Base-by-base conservation (phyloP, 2,113 vertebrate genomes). In the Propithecus coquereli region DNA sequence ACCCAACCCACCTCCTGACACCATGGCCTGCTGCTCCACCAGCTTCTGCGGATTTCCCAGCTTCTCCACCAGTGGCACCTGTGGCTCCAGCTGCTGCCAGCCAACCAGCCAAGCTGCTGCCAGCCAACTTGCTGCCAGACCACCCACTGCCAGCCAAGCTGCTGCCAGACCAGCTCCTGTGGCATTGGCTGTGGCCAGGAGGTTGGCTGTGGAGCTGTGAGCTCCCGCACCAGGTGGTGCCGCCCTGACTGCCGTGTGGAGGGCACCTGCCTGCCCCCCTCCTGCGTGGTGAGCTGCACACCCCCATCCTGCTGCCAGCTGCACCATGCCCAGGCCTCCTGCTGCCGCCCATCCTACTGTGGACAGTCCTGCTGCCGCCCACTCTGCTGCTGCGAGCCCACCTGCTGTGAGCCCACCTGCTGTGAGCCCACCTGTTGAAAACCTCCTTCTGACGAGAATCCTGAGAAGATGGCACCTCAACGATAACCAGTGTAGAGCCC, bases 331-430 rank as follows among this genome's bases (percentile, higher is more conserved):
- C 90, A 98, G 96, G 97, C 95, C 54, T 93, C 97, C 87, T 98
- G 97, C 92, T 98, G 97, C 90, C 96, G 96, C 70, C 97, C 96
- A 0, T 97, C 97, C 94, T 97, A 97, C 95, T 97, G 97, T 87
- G 97, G 97, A 30, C 94, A 91, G 66, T 91, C 90, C 61, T 54
- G 90, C 86, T 96, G 89, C 70, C 70, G 84, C n/a, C 95, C 71
- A 14, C 5, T 43, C 43, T 88, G 76, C 87, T 92, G 92, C 66
- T 87, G 92, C 14, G 23, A 82, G 52, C 50, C 50, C 50, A 50
- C 50, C 70, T 95, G 93, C 73, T 86, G 6, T 6, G 27, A 85
- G 65, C 87, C 90, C 30, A 79, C 8, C 63, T 92, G 95, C 73
- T 94, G 89, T 7, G 3, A 95, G 45, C 25, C 94, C 57, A 87